A percentile compares a stretch with the other conserved stretches of the same genome.
Conservation (phyloP, 2,797 vertebrate genomes). For the Macroramphosus scolopax region DNA sequence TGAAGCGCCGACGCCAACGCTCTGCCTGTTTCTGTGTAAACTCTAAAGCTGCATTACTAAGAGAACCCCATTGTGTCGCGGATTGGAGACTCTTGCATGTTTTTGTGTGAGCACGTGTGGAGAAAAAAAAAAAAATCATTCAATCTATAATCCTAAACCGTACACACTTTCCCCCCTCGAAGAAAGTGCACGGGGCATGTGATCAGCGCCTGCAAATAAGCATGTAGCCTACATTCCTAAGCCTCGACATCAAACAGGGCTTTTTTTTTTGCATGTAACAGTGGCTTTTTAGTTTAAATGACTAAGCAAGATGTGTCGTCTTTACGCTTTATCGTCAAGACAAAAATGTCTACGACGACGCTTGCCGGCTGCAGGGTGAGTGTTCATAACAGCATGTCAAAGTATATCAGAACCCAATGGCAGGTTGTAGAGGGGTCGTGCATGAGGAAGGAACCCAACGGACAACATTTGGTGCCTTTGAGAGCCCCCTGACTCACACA, state of each 20-base stretch:
- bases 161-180: constrained; percentile 37
- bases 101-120: background rate
- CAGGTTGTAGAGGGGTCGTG: background rate
- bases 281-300: constrained; percentile 27
- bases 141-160: constrained; percentile 55
- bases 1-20: constrained; percentile 34
- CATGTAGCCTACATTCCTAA: constrained; percentile 66
- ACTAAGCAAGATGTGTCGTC: constrained; percentile 4
- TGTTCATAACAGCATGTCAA: no score
- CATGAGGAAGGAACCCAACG: constrained; percentile 4
- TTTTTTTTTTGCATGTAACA: constrained; percentile 25
- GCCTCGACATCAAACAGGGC: constrained; percentile 53
- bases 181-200: constrained; percentile 54
- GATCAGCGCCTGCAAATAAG: constrained; percentile 61
- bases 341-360: no score
- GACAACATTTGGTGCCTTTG: no score
- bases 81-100: constrained; percentile 44
- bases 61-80: constrained; percentile 54
- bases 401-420: no score
- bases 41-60: constrained; percentile 55
- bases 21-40: constrained; percentile 34
- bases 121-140: constrained; percentile 21
- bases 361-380: no score
- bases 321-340: constrained; percentile 27
- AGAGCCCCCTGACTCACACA: constrained; percentile 40